Base-by-base conservation (phyloP, 2,113 vertebrate genomes). In the Andinoacara biseriatus region DNA sequence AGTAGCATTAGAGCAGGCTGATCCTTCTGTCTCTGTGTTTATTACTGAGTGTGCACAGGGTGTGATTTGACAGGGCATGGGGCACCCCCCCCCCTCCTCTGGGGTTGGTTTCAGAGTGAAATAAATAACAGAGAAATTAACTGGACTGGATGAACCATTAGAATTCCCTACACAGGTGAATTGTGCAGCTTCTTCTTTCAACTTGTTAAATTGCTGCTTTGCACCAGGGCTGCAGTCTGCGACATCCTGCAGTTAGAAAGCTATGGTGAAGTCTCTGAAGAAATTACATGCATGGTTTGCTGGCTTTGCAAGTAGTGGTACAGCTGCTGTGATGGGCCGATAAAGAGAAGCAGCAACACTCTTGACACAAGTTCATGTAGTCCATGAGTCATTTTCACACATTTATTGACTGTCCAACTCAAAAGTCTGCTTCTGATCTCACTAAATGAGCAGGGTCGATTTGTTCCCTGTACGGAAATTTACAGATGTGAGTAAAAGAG, bases 1-100 rank as follows among this genome's bases (percentile, higher is more conserved):
- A 85, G 58, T 22, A 65, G 60, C 43, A 87, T 49, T 43, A 22
- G 59, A 52, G 80, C 65, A 76, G 43, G 10, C 46, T 54, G 79
- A 40, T 65, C 75, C 74, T 33, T 62, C 29, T 56, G 7, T 46
- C 20, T 59, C 14, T 77, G 60, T 65, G 74, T 69, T 46, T 52
- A 72, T 80, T 84, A 61, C 62, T 80, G 33, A 20, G 18, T 62
- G 35, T 78, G 38, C 20, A 7, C 40, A 63, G 14, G 61, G 4
- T 43, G n/a, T 13, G 7, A 63, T 63, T 63, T 63, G 61, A 15
- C 40, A 7, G 10, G 0, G 20, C 18, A 35, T 7, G 60, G 5
- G 60, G 33, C 35, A 14, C 13, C 14, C 11, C 11, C 4, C 11
- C 40, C 4, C 4, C 11, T 11, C 4, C 10, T 40, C 40, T 40